Percentiles rank a stretch among this genome's conserved stretches.
phyloP scores from a whole-genome alignment of 2,888 invertebrate species.

The Tipula helvola region DNA sequence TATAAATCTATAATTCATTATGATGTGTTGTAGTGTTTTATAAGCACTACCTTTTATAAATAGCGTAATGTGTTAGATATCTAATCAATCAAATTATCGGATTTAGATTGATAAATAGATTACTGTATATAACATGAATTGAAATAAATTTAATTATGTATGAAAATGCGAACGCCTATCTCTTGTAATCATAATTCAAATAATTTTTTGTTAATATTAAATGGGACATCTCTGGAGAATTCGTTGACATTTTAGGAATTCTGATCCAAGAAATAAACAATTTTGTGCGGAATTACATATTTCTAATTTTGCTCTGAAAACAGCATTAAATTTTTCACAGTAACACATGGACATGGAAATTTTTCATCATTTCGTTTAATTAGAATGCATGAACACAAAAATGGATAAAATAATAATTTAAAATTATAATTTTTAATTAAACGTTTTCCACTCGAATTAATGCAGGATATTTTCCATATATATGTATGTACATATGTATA shows the following conservation, averaged over 20 bases:
- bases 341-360: not conserved
- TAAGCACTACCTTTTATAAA: too few relatives aligned
- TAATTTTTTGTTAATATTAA: too few relatives aligned
- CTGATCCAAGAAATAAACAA: too few relatives aligned
- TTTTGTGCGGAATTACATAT: too few relatives aligned
- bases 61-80: not conserved
- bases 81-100: not conserved
- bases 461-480: not conserved
- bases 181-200: too few relatives aligned
- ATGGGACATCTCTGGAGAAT: too few relatives aligned
- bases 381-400: not conserved
- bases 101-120: not conserved
- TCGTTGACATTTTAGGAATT: not conserved
- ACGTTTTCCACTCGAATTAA: not conserved
- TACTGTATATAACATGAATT: not conserved
- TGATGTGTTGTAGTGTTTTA: not conserved
- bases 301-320: too few relatives aligned
- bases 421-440: constrained; percentile 4
- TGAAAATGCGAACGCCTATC: not conserved
- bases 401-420: not conserved
- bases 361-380: not conserved
- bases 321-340: too few relatives aligned
- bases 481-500: not conserved
- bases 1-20: not conserved
- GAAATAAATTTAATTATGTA: not conserved